Percentiles rank a stretch among this genome's conserved stretches.
Evolutionary conservation across 2,113 vertebrate genomes (phyloP).

Genomic region (Mionectes macconnelli): DNA sequence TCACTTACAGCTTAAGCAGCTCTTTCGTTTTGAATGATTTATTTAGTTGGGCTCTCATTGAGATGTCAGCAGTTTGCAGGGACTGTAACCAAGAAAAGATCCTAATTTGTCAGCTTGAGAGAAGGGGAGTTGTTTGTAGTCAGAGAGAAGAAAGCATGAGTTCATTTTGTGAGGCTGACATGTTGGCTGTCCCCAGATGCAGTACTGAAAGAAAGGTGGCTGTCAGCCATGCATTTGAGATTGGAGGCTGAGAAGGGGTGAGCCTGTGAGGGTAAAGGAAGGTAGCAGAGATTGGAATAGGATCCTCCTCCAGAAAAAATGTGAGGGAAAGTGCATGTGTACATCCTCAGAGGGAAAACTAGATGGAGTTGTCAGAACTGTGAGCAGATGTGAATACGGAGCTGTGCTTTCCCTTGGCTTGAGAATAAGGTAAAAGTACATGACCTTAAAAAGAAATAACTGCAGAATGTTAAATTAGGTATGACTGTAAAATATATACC

Average conservation of each 20-base stretch:
- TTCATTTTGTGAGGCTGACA: not conserved
- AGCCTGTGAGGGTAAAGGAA: not conserved
- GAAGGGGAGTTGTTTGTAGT: not conserved
- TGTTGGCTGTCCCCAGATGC: not conserved
- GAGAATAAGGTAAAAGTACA: not conserved
- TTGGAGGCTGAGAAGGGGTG: not conserved
- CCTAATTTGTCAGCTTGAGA: slow-evolving; percentile 26
- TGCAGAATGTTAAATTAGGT: not conserved
- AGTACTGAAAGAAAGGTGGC: not conserved
- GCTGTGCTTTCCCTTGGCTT: not conserved
- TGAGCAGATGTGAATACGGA: not conserved
- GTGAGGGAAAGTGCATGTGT: not conserved
- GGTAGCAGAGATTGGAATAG: not conserved
- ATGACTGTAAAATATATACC: not conserved
- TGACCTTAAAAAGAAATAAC: not conserved
- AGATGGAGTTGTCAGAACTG: not conserved
- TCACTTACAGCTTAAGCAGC: slow-evolving; percentile 6
- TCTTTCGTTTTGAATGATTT: slow-evolving; percentile 17
- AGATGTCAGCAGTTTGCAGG: slow-evolving; percentile 12
- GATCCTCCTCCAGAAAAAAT: not conserved
- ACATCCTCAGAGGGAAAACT: not conserved
- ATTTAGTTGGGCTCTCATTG: slow-evolving; percentile 21
- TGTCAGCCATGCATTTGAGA: not conserved
- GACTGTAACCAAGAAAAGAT: slow-evolving; percentile 16
- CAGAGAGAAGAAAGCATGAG: not conserved